Percentiles rank a stretch among this genome's conserved stretches.
Evolutionary conservation across 2,888 invertebrate genomes (phyloP).

Genomic region (Cylindroiulus punctatus): DNA sequence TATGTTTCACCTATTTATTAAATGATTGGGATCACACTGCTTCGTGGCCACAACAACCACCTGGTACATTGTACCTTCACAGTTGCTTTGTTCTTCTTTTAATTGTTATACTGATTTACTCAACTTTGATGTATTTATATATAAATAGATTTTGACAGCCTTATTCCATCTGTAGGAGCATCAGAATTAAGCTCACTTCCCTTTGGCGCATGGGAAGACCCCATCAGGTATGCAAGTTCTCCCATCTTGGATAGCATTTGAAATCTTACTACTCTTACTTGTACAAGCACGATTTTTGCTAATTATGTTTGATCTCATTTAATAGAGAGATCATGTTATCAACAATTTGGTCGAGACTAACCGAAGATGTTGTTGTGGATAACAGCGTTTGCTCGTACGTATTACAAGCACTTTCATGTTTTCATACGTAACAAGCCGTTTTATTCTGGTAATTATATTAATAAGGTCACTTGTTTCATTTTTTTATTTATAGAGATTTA

Average conservation of each 20-base stretch:
- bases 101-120: background rate
- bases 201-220: constrained; percentile 84
- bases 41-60: constrained; percentile 65
- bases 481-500: constrained; percentile 72
- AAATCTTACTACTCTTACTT: too few species aligned
- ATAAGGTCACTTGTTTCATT: background rate
- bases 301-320: background rate
- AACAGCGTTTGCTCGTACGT: constrained; percentile 79
- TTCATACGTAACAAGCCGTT: background rate
- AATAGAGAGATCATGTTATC: constrained; percentile 76
- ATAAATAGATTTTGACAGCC: constrained; percentile 68
- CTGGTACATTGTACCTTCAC: too few species aligned
- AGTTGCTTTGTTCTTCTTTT: too few species aligned
- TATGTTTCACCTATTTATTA: constrained; percentile 78
- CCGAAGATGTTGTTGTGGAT: constrained; percentile 87
- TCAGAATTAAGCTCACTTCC: constrained; percentile 74
- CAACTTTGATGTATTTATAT: background rate
- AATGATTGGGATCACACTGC: constrained; percentile 65
- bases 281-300: background rate
- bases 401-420: background rate
- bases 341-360: constrained; percentile 86
- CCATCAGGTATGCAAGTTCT: constrained; percentile 70
- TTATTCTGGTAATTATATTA: background rate
- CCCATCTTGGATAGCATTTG: too few species aligned
- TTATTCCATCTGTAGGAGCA: constrained; percentile 71